Percentiles rank a stretch among this genome's conserved stretches.
phyloP scores from a whole-genome alignment of 92 coral and sea anemone species.

The Pocillopora meandrina region DNA sequence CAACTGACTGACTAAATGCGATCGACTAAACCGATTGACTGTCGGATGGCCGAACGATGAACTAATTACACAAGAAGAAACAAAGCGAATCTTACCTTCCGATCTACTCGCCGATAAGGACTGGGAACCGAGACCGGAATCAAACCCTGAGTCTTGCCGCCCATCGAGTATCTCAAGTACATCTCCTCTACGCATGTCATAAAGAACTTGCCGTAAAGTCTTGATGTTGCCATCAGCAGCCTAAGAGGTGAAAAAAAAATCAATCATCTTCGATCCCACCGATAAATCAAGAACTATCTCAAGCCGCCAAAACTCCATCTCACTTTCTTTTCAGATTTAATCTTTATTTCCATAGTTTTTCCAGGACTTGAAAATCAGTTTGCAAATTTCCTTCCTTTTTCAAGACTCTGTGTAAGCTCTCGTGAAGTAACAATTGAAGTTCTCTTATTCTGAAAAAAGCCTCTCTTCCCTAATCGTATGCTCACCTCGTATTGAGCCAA shows the following conservation, averaged over 20 bases:
- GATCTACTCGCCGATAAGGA: slow-evolving; percentile 55
- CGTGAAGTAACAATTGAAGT: no score
- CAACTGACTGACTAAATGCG: neutral
- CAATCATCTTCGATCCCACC: neutral
- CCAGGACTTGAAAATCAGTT: no score
- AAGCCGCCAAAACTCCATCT: no score
- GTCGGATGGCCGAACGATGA: neutral
- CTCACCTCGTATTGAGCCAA: slow-evolving; percentile 64
- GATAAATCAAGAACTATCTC: no score
- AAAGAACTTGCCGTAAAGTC: slow-evolving; percentile 37
- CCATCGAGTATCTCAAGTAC: slow-evolving; percentile 54
- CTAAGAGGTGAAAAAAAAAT: slow-evolving; percentile 7
- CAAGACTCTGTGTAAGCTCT: no score
- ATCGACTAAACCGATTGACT: neutral
- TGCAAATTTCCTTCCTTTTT: no score
- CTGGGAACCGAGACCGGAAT: slow-evolving; percentile 81
- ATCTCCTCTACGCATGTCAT: slow-evolving; percentile 63
- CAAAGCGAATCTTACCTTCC: slow-evolving; percentile 50
- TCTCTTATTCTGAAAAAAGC: no score
- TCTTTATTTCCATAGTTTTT: no score
- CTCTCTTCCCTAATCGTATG: neutral
- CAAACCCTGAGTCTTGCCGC: slow-evolving; percentile 54
- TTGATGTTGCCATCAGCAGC: slow-evolving; percentile 58
- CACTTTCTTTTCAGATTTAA: no score
- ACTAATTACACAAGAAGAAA: neutral